These are phyloP conservation scores for Paedocypris micromegethes DNA, from an alignment of 2,797 vertebrate genomes.

Conservation along the genomic window DNA sequence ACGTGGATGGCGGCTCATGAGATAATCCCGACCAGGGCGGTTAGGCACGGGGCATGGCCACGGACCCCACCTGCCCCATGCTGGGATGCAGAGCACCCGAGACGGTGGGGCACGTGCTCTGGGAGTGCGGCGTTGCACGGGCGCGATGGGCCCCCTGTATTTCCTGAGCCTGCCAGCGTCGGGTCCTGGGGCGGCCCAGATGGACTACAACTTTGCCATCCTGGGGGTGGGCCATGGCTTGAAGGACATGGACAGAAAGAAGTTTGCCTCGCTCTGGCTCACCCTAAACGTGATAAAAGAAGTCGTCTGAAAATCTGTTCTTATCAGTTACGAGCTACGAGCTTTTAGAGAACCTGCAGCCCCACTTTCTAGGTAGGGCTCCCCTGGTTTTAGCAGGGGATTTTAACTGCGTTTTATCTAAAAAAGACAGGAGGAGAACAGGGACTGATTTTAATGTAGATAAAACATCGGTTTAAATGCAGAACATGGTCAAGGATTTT, in stretches of 20 bases:
- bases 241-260: not conserved
- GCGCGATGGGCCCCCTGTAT: not conserved
- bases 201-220: not conserved
- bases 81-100: conserved; percentile 2
- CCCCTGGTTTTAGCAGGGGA: too few relatives aligned
- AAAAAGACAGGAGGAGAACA: too few relatives aligned
- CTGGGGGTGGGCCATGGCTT: not conserved
- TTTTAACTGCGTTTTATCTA: too few relatives aligned
- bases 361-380: too few relatives aligned
- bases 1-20: conserved; percentile 37
- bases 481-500: too few relatives aligned
- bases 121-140: conserved; percentile 12
- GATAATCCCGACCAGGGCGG: conserved; percentile 32
- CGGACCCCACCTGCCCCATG: not conserved
- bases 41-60: conserved; percentile 29
- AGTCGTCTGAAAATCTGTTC: too few relatives aligned
- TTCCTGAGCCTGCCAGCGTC: not conserved
- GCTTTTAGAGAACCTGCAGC: too few relatives aligned
- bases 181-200: conserved; percentile 3
- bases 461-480: too few relatives aligned
- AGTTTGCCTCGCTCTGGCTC: not conserved
- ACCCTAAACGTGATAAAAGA: not conserved
- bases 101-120: conserved; percentile 18
- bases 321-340: too few relatives aligned
- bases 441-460: too few relatives aligned